phyloP scores from a whole-genome alignment of 2,113 vertebrate genomes.

The Hypomesus transpacificus region DNA sequence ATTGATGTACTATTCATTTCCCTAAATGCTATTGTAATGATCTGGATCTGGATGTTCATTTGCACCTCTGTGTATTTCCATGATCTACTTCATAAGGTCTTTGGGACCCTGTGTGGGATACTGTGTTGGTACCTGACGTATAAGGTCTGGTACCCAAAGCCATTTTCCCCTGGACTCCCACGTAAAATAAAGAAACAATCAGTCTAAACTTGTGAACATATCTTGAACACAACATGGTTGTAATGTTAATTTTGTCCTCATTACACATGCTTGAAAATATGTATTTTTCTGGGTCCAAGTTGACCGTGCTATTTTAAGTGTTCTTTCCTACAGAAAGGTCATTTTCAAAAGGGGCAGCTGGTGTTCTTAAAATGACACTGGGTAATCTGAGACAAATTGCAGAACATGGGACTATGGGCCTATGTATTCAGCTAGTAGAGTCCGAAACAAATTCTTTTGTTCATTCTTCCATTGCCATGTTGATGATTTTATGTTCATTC shows the following conservation, averaged over 20 bases:
- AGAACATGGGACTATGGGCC: constrained; percentile 17
- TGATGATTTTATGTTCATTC: no score
- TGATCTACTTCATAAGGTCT: constrained; percentile 78
- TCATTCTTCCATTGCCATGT: no score
- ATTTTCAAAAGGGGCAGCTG: constrained; percentile 47
- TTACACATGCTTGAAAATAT: not conserved
- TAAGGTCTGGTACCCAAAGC: constrained; percentile 80
- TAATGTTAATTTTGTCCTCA: not conserved
- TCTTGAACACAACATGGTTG: not conserved
- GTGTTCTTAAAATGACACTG: constrained; percentile 49
- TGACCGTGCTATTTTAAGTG: constrained; percentile 46
- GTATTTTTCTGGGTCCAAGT: constrained; percentile 38
- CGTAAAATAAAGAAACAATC: constrained; percentile 63
- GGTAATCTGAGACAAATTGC: constrained; percentile 52
- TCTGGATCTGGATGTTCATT: constrained; percentile 92
- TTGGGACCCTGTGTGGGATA: constrained; percentile 79
- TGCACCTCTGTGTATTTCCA: constrained; percentile 95
- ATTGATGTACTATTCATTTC: constrained; percentile 76
- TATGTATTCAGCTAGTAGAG: not conserved
- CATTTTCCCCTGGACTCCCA: constrained; percentile 86
- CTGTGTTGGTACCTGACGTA: constrained; percentile 85
- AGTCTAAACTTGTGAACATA: constrained; percentile 31
- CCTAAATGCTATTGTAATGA: constrained; percentile 72
- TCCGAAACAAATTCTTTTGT: no score
- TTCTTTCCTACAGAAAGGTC: constrained; percentile 34